These are phyloP conservation scores for Crypturellus undulatus DNA, from an alignment of 2,113 vertebrate species.

Conservation along the genomic window DNA sequence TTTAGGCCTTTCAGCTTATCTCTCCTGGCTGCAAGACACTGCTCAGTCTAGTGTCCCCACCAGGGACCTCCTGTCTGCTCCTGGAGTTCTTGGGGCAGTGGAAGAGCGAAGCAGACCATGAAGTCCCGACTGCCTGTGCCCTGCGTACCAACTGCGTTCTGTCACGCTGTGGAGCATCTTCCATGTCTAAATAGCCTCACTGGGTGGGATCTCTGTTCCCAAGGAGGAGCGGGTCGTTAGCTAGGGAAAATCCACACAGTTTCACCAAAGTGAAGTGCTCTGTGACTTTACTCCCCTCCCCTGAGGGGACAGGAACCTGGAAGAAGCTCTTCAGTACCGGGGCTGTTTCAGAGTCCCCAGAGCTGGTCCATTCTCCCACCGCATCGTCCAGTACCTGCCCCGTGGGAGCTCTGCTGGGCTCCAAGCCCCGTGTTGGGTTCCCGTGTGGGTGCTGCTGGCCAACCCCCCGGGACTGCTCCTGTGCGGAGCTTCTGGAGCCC, in stretches of 20 bases:
- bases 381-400: neutral
- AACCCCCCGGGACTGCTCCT: neutral
- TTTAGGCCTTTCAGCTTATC: neutral
- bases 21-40: neutral
- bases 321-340: neutral
- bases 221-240: neutral
- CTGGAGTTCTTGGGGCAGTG: neutral
- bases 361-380: neutral
- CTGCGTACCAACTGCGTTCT: accelerated
- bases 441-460: neutral
- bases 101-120: neutral
- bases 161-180: neutral
- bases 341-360: neutral
- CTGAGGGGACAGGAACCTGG: neutral
- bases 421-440: neutral
- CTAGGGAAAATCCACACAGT: neutral
- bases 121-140: neutral
- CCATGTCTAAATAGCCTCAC: neutral
- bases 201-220: neutral
- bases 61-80: neutral
- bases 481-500: neutral
- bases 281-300: neutral
- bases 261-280: neutral
- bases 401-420: neutral
- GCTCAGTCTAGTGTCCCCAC: neutral